Conservation (phyloP, 2,888 invertebrate species). For the Tenthredo distinguenda region DNA sequence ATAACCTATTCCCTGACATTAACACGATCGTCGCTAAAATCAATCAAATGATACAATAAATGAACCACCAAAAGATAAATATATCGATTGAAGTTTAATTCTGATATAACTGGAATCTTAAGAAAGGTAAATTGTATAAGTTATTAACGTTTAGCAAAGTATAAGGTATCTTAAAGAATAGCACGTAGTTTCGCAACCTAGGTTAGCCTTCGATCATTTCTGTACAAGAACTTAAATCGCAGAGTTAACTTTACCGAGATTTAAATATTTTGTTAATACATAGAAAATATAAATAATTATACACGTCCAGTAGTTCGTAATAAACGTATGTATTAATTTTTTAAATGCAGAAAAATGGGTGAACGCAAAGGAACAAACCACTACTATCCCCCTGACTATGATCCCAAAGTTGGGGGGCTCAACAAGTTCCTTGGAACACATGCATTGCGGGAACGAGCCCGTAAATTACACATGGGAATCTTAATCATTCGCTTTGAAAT, state of each 20-base stretch:
- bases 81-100: conserved; percentile 4
- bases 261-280: not conserved
- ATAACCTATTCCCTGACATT: not conserved
- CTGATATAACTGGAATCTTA: not conserved
- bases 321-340: conserved; percentile 13
- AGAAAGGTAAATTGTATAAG: conserved; percentile 18
- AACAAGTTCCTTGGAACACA: conserved; percentile 97
- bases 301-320: not conserved
- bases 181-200: not conserved
- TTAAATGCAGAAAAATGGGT: conserved; percentile 85
- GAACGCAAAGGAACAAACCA: conserved; percentile 98
- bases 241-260: not conserved
- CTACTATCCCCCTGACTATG: conserved; percentile 99
- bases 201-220: not conserved
- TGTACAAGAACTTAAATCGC: not conserved
- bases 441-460: conserved; percentile 96
- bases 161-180: not conserved
- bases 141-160: not conserved
- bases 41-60: not conserved
- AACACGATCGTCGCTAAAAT: not conserved
- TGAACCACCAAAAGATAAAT: not conserved
- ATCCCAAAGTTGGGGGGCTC: conserved; percentile 95
- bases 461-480: conserved; percentile 97
- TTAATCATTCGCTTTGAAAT: conserved; percentile 98
- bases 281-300: not conserved